phyloP scores from a whole-genome alignment of 2,888 invertebrate species.

The Tachina lurida region DNA sequence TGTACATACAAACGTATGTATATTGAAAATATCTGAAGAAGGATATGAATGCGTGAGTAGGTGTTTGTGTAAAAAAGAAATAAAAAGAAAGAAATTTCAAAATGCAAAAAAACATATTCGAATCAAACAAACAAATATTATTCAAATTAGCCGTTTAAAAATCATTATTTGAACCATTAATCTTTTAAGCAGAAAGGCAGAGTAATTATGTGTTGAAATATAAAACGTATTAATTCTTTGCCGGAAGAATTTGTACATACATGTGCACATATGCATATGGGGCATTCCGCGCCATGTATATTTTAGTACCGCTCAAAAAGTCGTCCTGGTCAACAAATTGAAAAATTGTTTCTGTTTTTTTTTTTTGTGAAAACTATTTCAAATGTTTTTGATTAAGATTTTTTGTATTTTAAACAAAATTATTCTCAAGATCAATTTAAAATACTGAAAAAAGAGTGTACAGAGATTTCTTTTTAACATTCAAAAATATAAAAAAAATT shows the following conservation, averaged over 20 bases:
- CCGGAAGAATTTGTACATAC: neutral
- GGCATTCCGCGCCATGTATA: no score
- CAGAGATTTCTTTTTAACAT: no score
- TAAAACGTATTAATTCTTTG: constrained; percentile 35
- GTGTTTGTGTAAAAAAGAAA: neutral
- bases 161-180: constrained; percentile 52
- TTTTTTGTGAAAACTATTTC: no score
- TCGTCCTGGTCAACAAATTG: no score
- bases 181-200: constrained; percentile 38
- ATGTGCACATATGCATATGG: neutral
- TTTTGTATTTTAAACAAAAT: no score
- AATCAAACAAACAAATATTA: constrained; percentile 19
- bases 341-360: no score
- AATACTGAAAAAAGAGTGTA: no score
- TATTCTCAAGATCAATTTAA: no score
- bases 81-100: constrained; percentile 3
- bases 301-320: no score
- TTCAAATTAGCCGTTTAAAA: constrained; percentile 35
- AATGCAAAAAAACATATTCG: constrained; percentile 18
- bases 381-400: no score
- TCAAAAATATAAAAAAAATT: no score
- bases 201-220: constrained; percentile 62
- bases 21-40: neutral
- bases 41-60: neutral
- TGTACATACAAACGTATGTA: neutral